phyloP scores from a whole-genome alignment of 2,113 vertebrate genomes.

The Pantherophis guttatus region DNA sequence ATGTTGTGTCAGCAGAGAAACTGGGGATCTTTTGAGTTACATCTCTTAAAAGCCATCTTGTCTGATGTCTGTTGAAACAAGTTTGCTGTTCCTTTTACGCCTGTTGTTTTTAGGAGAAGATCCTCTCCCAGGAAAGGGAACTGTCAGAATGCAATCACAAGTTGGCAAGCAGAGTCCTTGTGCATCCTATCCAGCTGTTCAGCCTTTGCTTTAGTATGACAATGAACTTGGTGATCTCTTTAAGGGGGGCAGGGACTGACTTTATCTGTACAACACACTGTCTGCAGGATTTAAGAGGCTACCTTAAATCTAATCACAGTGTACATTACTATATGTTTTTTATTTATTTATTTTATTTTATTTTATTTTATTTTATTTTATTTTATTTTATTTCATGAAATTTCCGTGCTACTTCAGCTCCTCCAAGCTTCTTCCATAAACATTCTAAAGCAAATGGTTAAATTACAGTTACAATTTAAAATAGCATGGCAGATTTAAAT shows the following conservation, averaged over 20 bases:
- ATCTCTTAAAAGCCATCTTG: not conserved
- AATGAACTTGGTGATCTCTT: not conserved
- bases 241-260: not conserved
- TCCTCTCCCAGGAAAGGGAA: not conserved
- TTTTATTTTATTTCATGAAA: not conserved
- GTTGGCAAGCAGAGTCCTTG: not conserved
- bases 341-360: not conserved
- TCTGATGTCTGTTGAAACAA: slow-evolving; percentile 2
- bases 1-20: not conserved
- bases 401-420: not conserved
- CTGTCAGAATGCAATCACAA: not conserved
- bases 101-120: not conserved
- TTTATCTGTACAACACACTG: not conserved
- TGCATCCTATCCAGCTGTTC: not conserved
- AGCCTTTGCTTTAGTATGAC: not conserved
- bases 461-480: not conserved
- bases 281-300: not conserved
- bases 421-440: not conserved
- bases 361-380: not conserved
- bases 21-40: not conserved
- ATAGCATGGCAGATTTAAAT: not conserved
- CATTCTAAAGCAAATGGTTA: not conserved
- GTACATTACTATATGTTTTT: not conserved
- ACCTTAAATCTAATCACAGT: not conserved
- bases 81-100: not conserved